Conservation (phyloP, 2,888 invertebrate genomes). For the Epiblema foenella region DNA sequence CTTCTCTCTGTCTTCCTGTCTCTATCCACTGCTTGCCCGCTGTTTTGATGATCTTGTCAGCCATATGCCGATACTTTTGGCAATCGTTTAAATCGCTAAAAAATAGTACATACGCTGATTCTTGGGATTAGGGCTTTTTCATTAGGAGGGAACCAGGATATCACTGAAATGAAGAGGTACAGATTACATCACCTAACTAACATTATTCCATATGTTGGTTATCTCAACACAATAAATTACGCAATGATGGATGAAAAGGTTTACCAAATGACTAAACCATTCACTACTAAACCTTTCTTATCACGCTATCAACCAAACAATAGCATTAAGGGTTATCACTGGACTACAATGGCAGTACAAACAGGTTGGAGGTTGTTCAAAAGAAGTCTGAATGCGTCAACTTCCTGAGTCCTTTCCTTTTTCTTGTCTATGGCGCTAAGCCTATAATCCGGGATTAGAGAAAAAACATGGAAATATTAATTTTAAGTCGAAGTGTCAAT, state of each 20-base stretch:
- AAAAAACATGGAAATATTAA: slow-evolving; percentile 60
- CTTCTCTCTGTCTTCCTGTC: no score
- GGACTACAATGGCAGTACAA: slow-evolving; percentile 50
- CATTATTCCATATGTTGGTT: no score
- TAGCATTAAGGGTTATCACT: slow-evolving; percentile 59
- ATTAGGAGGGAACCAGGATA: no score
- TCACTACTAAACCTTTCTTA: slow-evolving; percentile 49
- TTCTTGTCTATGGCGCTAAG: slow-evolving; percentile 55
- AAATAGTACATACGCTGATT: no score
- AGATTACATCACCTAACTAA: no score
- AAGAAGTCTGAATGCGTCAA: slow-evolving; percentile 71
- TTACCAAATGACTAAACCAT: slow-evolving; percentile 12
- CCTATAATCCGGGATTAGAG: slow-evolving; percentile 63
- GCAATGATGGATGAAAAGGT: slow-evolving; percentile 20
- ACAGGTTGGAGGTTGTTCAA: slow-evolving; percentile 58
- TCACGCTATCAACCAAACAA: slow-evolving; percentile 68
- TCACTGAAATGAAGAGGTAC: no score
- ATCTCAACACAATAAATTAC: neutral
- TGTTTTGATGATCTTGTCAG: no score
- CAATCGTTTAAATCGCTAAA: no score
- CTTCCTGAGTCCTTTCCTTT: slow-evolving; percentile 68
- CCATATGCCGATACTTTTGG: no score
- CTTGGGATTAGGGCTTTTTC: no score
- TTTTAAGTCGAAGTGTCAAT: slow-evolving; percentile 48
- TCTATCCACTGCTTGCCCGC: no score